A percentile compares a stretch with the other conserved stretches of the same genome.
Conservation (phyloP, 1,140 invertebrate species). For the Eriocheir sinensis region DNA sequence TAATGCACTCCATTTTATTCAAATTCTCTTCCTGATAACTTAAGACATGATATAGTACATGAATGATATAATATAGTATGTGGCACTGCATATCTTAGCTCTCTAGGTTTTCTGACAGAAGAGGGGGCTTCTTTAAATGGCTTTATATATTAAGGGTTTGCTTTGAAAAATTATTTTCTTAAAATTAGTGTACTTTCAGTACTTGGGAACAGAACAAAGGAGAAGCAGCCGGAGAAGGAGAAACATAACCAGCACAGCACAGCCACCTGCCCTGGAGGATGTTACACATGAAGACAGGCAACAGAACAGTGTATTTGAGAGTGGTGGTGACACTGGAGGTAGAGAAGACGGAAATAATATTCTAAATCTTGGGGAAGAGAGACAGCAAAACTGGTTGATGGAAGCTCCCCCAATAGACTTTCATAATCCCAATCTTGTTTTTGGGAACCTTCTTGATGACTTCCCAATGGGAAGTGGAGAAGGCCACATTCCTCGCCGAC, state of each 20-base stretch:
- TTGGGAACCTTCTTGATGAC: slow-evolving; percentile 64
- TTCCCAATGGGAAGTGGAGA: slow-evolving; percentile 38
- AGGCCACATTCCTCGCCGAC: slow-evolving; percentile 34
- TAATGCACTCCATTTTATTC: no score
- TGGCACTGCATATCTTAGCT: no score
- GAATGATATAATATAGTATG: no score
- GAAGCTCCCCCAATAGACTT: slow-evolving; percentile 48
- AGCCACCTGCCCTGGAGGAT: slow-evolving; percentile 30
- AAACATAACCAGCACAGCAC: background rate
- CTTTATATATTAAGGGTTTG: background rate
- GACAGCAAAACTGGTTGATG: slow-evolving; percentile 42
- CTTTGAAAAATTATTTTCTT: background rate
- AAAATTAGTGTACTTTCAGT: slow-evolving; percentile 36
- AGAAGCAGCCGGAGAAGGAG: slow-evolving; percentile 35
- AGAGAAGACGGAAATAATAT: background rate
- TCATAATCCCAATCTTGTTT: slow-evolving; percentile 65
- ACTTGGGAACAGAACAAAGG: slow-evolving; percentile 58
- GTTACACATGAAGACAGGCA: background rate
- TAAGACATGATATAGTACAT: no score
- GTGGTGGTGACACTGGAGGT: background rate
- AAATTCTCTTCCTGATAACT: no score
- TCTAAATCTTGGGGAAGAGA: background rate
- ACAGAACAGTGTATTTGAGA: slow-evolving; percentile 2
- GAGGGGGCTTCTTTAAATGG: no score
- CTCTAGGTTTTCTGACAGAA: no score